phyloP scores from a whole-genome alignment of 1,140 invertebrate genomes.

The Harpegnathos saltator region DNA sequence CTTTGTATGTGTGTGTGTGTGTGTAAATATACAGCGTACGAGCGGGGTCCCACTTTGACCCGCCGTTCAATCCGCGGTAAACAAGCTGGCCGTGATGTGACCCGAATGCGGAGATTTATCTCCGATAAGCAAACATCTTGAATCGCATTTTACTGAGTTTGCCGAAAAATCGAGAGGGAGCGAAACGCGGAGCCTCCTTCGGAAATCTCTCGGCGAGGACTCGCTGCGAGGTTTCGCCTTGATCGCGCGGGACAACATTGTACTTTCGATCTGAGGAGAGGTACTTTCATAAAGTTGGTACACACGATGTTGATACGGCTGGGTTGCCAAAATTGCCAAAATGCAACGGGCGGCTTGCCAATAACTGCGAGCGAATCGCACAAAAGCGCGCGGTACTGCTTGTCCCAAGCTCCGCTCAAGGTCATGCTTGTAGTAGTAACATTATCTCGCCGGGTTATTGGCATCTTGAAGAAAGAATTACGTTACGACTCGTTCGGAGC shows the following conservation, averaged over 20 bases:
- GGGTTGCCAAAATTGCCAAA: conserved; percentile 21
- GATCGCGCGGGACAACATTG: background rate
- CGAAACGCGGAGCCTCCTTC: background rate
- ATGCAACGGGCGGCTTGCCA: background rate
- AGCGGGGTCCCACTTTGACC: background rate
- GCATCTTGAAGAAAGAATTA: conserved; percentile 25
- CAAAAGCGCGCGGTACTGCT: conserved; percentile 19
- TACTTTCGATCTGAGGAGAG: background rate
- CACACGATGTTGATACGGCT: background rate
- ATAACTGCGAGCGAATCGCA: conserved; percentile 18
- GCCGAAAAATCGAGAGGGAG: background rate
- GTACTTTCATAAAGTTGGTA: background rate
- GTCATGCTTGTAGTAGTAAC: no score
- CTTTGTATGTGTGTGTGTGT: background rate
- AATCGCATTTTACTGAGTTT: background rate
- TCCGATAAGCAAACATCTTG: conserved; percentile 18
- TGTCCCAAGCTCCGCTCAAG: background rate
- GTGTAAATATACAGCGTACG: no score
- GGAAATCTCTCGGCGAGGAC: background rate
- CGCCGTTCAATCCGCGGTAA: background rate
- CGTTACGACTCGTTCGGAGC: no score
- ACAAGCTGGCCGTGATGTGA: conserved; percentile 13
- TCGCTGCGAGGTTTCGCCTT: background rate
- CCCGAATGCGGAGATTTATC: conserved; percentile 18
- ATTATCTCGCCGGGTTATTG: background rate